A percentile compares a stretch with the other conserved stretches of the same genome.
phyloP scores from a whole-genome alignment of 1,140 invertebrate species.

The Pseudomyrmex cubaensis region DNA sequence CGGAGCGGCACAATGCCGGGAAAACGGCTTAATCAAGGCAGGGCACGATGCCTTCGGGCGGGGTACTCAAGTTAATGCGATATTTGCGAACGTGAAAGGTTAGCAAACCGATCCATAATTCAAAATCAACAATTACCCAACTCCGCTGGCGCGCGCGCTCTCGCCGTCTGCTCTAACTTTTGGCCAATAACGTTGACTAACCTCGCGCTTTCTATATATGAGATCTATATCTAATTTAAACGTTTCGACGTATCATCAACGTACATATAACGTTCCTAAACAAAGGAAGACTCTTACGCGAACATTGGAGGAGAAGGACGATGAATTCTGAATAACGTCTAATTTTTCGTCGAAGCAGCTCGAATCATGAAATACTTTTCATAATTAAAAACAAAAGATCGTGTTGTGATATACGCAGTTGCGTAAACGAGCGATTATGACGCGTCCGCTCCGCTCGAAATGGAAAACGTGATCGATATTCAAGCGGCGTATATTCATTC shows the following conservation, averaged over 20 bases:
- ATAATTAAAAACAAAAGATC: background rate
- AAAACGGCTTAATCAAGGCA: conserved; percentile 68
- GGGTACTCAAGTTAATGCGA: conserved; percentile 36
- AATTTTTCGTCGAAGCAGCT: background rate
- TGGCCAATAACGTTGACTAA: background rate
- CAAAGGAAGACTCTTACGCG: background rate
- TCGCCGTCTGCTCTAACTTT: conserved; percentile 5
- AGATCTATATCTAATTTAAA: conserved; percentile 56
- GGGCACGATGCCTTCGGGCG: conserved; percentile 20
- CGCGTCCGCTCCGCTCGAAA: background rate
- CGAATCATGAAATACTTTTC: background rate
- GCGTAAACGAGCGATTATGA: conserved; percentile 22
- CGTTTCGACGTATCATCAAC: background rate
- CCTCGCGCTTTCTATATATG: conserved; percentile 11
- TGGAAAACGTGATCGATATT: conserved; percentile 64
- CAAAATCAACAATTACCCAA: conserved; percentile 56
- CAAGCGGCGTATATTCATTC: conserved; percentile 24
- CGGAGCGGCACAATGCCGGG: conserved; percentile 49
- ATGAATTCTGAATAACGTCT: background rate
- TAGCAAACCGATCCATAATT: conserved; percentile 54
- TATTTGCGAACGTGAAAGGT: conserved; percentile 66
- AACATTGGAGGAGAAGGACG: background rate
- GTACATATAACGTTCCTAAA: background rate
- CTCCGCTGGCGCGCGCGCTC: conserved; percentile 1
- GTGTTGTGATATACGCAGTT: background rate